Base-by-base conservation (phyloP, 2,797 vertebrate genomes). In the Pachyuromys duprasi region DNA sequence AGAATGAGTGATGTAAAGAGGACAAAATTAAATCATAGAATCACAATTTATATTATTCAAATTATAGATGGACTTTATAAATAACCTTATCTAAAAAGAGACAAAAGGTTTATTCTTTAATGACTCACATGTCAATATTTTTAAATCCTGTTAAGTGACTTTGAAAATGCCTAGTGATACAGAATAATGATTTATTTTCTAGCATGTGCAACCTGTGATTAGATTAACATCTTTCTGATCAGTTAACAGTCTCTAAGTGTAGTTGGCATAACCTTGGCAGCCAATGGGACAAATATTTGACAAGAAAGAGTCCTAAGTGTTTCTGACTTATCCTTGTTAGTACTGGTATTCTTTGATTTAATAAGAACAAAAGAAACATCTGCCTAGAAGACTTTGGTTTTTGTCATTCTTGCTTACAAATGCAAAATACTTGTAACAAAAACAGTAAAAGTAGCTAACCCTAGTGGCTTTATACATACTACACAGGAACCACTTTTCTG, bases 111-210 rank as follows among this genome's bases (percentile, higher is more conserved):
- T 94, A 49, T 87, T 95, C 78, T 90, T 96, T 91, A 92, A 91
- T 92, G 94, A 94, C 22, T 70, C 86, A n/a, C 20, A n/a, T 93
- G 84, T 92, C 95, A 93, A 78, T 97, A 96, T 89, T 93, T 83
- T 53, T 95, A 96, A 97, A 93, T 90, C 70, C 39, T 82, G 82
- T 86, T 94, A 95, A 92, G 82, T 63, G 49, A 83, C 89, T 95
- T 95, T 89, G 28, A 90, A 94, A 95, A 95, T 94, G 69, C 36
- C 60, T 83, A 67, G 26, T 86, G 95, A 90, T 74, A 84, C 3
- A 67, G 45, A 90, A 90, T 90, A 95, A 95, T 94, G 94, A 87
- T 89, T 93, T 96, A 75, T 84, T 96, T 96, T 95, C 63, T 42
- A 92, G 87, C 49, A 84, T 65, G 36, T 62, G 67, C 18, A 65